These are phyloP conservation scores for Cheumatopsyche charites DNA, from an alignment of 1,140 invertebrate species.

Conservation along the genomic window DNA sequence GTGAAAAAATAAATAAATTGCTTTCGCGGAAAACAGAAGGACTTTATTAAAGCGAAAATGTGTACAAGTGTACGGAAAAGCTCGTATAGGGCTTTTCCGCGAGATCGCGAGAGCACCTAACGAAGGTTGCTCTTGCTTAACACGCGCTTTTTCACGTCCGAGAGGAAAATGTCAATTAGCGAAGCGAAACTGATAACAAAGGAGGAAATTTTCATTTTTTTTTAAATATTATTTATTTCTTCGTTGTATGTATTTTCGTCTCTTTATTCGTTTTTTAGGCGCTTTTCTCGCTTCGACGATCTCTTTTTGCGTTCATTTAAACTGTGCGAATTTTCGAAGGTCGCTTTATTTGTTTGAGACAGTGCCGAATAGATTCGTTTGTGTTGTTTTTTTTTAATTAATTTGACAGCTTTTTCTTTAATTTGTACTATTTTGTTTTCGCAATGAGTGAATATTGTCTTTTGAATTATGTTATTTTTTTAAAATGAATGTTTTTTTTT, in stretches of 20 bases:
- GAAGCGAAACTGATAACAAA: conserved; percentile 9
- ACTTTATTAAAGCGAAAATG: conserved; percentile 13
- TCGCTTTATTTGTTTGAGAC: no score
- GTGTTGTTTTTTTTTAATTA: no score
- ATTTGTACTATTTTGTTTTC: no score
- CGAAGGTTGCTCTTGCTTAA: conserved; percentile 14
- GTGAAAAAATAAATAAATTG: conserved; percentile 26
- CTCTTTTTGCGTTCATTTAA: no score
- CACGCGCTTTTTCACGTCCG: background rate
- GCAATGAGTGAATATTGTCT: no score
- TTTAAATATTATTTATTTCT: background rate
- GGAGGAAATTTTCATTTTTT: background rate
- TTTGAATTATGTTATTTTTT: no score
- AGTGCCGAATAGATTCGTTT: no score
- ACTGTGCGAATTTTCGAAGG: no score
- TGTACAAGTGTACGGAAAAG: background rate
- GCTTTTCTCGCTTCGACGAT: no score
- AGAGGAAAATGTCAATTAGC: conserved; percentile 22
- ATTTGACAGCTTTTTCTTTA: no score
- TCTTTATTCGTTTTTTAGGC: background rate
- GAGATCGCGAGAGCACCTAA: background rate
- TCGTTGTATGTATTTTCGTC: background rate
- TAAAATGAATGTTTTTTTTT: no score
- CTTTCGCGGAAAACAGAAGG: conserved; percentile 19
- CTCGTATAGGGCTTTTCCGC: background rate